Conservation (phyloP, 2,797 vertebrate genomes). For the Cynopterus sphinx region DNA sequence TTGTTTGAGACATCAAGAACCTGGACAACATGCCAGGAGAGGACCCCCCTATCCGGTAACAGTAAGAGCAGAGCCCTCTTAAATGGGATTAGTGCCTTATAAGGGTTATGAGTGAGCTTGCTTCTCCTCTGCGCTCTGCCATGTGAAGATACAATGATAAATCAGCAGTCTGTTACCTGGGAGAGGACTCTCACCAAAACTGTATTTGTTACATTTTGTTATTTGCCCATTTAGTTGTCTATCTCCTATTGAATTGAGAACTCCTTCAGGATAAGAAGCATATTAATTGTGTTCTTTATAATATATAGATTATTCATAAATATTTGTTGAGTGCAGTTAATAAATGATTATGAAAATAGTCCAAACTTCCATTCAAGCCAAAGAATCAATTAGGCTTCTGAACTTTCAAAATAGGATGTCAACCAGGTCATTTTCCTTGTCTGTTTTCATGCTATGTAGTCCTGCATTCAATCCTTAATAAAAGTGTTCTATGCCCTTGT, state of each 20-base stretch:
- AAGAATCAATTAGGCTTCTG: not conserved
- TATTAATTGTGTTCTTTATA: not conserved
- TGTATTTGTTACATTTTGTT: not conserved
- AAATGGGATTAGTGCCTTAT: not conserved
- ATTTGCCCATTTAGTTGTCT: not conserved
- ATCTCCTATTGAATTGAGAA: not conserved
- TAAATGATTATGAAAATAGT: not conserved
- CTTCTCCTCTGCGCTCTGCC: not conserved
- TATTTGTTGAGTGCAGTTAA: not conserved
- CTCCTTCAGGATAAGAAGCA: not conserved
- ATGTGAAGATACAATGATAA: not conserved
- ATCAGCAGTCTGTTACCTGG: not conserved
- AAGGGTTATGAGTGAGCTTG: not conserved
- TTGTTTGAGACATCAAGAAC: too few species aligned
- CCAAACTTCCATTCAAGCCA: not conserved
- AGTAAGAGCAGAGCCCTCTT: not conserved
- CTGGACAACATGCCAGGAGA: too few species aligned
- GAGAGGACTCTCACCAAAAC: not conserved
- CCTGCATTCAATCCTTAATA: not conserved
- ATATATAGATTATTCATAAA: not conserved
- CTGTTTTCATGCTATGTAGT: not conserved
- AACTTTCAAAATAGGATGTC: not conserved
- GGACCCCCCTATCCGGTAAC: too few species aligned
- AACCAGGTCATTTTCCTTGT: not conserved
- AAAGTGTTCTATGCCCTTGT: not conserved